These are phyloP conservation scores for Agriotes lineatus DNA, from an alignment of 2,888 invertebrate genomes.

Conservation along the genomic window DNA sequence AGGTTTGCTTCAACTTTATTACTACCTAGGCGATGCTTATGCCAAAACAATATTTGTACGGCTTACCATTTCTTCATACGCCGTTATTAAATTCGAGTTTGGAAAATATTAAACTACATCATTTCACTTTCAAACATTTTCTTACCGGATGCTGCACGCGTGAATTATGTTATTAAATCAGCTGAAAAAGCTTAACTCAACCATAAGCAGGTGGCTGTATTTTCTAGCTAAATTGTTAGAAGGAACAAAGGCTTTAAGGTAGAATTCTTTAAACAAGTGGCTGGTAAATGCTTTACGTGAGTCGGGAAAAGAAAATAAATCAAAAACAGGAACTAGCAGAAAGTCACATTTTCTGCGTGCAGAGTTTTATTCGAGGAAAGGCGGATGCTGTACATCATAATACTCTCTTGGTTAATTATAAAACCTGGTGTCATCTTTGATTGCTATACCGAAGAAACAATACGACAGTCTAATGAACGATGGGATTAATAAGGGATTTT, in stretches of 20 bases:
- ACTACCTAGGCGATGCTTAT: constrained; percentile 16
- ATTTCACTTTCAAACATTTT: background rate
- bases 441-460: too few relatives aligned
- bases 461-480: too few relatives aligned
- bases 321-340: too few relatives aligned
- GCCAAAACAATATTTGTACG: constrained; percentile 30
- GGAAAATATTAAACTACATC: constrained; percentile 1
- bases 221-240: background rate
- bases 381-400: too few relatives aligned
- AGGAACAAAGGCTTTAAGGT: background rate
- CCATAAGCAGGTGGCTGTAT: background rate
- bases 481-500: too few relatives aligned
- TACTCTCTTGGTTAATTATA: too few relatives aligned
- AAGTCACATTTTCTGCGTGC: too few relatives aligned
- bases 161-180: background rate
- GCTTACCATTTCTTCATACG: constrained; percentile 28
- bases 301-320: too few relatives aligned
- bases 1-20: constrained; percentile 30
- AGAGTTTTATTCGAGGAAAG: too few relatives aligned
- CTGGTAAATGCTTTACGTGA: too few relatives aligned
- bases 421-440: too few relatives aligned
- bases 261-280: background rate
- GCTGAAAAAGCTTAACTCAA: background rate
- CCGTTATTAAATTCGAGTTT: constrained; percentile 32
- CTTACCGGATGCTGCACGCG: background rate